Evolutionary conservation across 2,113 vertebrate genomes (phyloP), one percentile per base, ranked within the genome.

Genomic region (Hemicordylus capensis): DNA sequence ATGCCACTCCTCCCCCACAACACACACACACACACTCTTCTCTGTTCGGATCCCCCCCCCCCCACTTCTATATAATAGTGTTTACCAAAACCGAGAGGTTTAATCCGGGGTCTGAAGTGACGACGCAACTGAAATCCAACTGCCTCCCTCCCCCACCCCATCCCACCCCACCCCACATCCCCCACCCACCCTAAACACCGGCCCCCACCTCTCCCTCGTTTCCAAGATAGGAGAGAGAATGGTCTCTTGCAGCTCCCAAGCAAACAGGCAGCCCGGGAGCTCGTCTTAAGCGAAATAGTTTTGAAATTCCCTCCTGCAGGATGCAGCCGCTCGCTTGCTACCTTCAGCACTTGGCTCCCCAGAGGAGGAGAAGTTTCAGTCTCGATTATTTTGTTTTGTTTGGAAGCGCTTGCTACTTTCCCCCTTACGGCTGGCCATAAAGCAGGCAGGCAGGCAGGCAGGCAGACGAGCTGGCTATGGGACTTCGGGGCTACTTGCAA

Each of bases 221-320:
- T 70, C 75, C 34, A 70, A 70, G 75, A 70, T 46, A 39, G 75
- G 64, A 46, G 48, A 59, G 64, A 34, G 39, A 39, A 58, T 1
- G 8, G 70, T 20, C 42, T 70, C 42, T 70, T 17, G 66, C 56
- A 10, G 42, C 46, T 26, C n/a, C 46, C 83, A 42, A 67, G 61
- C 83, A 34, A 39, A 66, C 75, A 72, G 75, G 76, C 75, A 72
- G 75, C 17, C 17, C 44, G 15, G 74, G 39, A 76, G 58, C 88
- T 67, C n/a, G n/a, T n/a, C 37, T 74, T 81, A 28, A 79, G 83
- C 3, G 78, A 79, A 81, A 78, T 92, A 91, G 92, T 95, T 96
- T 93, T 85, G 92, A 95, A 96, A 95, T 95, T 94, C 93, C 92
- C 92, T 91, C 92, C 83, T 37, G 83, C 64, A n/a, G 58, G 1